Base-by-base conservation (phyloP, 1,140 invertebrate species). In the Phymorhynchus buccinoides region DNA sequence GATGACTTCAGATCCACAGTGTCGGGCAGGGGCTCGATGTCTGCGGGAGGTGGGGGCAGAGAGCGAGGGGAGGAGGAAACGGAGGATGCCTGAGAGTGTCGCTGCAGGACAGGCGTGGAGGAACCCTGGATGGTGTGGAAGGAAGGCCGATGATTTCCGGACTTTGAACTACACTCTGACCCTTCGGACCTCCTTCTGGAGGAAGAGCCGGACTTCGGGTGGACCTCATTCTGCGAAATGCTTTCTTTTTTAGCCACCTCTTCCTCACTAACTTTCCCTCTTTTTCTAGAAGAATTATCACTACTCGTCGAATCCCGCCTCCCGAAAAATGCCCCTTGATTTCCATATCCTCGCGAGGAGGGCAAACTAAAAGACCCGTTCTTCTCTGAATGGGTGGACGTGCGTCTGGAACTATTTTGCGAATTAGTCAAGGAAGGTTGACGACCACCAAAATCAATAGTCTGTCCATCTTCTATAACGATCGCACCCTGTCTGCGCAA, bases 101-200 rank as follows among this genome's bases (percentile, higher is more conserved):
- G 81, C 22, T 71, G 62, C 62, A 71, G 62, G 39, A 44, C 81
- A n/a, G 81, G 81, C 44, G 81, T 83, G 27, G 81, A 83, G 14
- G 81, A 83, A 44, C 81, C 81, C n/a, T 83, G 62, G 81, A 83
- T 83, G 1, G 81, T 83, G 62, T 83, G 56, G 66, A 83, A 83
- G 35, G 81, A 83, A n/a, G 81, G 81, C 14, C 81, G 56, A 66
- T 83, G 62, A 27, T 73, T 71, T 22, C 9, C 18, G n/a, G 12
- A 27, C 12, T 32, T 42, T 16, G 22, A n/a, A 1, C 18, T 30
- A 6, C 37, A n/a, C 32, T 37, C 35, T 62, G 32, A 30, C 35
- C 22, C 39, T 22, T 66, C n/a, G 12, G 80, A 81, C n/a, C 32
- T 14, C 48, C 62, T 71, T 1, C 44, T 22, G 9, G 62, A 71